phyloP scores from a whole-genome alignment of 30 jellyfish, hydroid and myxozoan species.

The Rhopilema esculentum region DNA sequence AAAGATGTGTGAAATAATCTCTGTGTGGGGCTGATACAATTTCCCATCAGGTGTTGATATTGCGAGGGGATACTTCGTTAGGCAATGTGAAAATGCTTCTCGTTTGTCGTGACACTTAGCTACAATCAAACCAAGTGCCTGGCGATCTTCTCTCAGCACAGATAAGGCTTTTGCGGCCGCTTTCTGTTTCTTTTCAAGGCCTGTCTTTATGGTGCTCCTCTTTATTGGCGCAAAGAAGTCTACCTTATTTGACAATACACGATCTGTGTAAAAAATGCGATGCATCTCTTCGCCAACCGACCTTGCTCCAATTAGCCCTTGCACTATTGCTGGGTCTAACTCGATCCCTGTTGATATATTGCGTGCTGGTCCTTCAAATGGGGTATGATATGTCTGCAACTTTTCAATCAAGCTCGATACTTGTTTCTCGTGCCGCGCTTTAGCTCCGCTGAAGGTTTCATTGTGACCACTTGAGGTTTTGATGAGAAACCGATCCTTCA shows the following conservation, averaged over 20 bases:
- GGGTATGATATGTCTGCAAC: slow-evolving; percentile 55
- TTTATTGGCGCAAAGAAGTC: slow-evolving; percentile 58
- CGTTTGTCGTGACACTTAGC: slow-evolving; percentile 70
- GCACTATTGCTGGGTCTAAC: slow-evolving; percentile 52
- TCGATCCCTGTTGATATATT: slow-evolving; percentile 60
- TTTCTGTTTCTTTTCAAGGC: slow-evolving; percentile 30
- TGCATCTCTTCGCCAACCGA: slow-evolving; percentile 67
- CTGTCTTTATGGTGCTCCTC: slow-evolving; percentile 51
- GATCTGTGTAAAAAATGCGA: too few species aligned
- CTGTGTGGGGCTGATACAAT: slow-evolving; percentile 34
- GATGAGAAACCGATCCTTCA: slow-evolving; percentile 51
- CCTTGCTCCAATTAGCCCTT: slow-evolving; percentile 71
- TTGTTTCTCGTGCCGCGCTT: slow-evolving; percentile 55
- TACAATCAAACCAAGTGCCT: slow-evolving; percentile 62
- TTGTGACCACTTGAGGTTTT: slow-evolving; percentile 50
- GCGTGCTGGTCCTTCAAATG: slow-evolving; percentile 67
- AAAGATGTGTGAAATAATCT: neutral
- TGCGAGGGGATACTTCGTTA: slow-evolving; percentile 63
- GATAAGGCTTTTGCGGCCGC: slow-evolving; percentile 50
- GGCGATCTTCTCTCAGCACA: slow-evolving; percentile 61
- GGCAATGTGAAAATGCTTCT: slow-evolving; percentile 71
- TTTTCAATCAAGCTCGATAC: slow-evolving; percentile 44
- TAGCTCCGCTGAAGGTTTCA: slow-evolving; percentile 51
- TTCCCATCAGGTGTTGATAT: slow-evolving; percentile 66
- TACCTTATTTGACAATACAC: slow-evolving; percentile 51